A percentile compares a stretch with the other conserved stretches of the same genome.
Evolutionary conservation across 2,113 vertebrate genomes (phyloP).

Genomic region (Hippolais icterina): DNA sequence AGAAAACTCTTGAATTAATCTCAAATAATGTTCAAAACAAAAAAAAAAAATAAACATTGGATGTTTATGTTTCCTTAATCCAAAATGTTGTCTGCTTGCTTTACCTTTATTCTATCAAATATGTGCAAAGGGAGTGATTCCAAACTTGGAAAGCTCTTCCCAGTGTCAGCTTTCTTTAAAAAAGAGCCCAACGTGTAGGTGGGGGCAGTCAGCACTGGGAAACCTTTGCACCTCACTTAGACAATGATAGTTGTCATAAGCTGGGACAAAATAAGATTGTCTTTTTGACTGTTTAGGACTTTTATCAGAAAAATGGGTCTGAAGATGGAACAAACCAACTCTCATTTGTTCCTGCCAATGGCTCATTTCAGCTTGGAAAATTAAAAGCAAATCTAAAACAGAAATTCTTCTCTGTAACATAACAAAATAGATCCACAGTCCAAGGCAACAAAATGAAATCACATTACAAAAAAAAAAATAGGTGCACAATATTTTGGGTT

Average conservation of each 20-base stretch:
- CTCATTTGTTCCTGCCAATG: fast-evolving
- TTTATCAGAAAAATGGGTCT: neutral
- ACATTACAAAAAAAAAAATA: neutral
- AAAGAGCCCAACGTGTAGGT: neutral
- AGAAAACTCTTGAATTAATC: neutral
- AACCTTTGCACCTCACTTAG: neutral
- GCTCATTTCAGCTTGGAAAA: neutral
- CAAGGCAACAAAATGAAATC: neutral
- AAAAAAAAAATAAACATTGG: neutral
- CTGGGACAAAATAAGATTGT: neutral
- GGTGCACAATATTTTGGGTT: neutral
- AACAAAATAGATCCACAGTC: neutral
- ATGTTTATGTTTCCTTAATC: neutral
- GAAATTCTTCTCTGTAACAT: neutral
- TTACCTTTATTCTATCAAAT: neutral
- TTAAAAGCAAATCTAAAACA: neutral
- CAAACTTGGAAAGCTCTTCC: neutral
- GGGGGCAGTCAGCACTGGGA: neutral
- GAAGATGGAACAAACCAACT: neutral
- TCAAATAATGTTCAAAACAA: neutral
- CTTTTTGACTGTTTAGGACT: neutral
- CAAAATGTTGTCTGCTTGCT: neutral
- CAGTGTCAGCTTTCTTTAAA: neutral
- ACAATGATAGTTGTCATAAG: neutral
- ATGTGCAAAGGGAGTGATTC: neutral